Evolutionary conservation across 2,113 vertebrate genomes (phyloP).

Genomic region (Phoxinus phoxinus): DNA sequence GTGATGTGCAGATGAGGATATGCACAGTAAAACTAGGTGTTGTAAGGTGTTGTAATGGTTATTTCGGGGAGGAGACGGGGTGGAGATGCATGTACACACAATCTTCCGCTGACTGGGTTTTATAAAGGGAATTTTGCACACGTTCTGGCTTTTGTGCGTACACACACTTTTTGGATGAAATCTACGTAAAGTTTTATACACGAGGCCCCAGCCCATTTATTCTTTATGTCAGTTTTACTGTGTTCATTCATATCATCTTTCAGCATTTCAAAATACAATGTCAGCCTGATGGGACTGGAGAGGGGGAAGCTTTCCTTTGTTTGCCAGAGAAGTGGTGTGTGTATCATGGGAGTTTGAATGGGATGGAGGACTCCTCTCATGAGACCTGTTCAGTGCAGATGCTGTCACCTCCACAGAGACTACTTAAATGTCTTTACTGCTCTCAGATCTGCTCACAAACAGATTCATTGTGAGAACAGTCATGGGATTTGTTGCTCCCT

Average conservation of each 20-base stretch:
- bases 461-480: not conserved
- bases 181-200: too few species aligned
- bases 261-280: not conserved
- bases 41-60: too few species aligned
- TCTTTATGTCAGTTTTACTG: not conserved
- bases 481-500: slow-evolving; percentile 12
- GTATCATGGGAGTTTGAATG: slow-evolving; percentile 18
- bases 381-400: not conserved
- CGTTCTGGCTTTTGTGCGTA: too few species aligned
- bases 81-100: too few species aligned
- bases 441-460: slow-evolving; percentile 5
- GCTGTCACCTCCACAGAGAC: not conserved
- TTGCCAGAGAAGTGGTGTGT: not conserved
- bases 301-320: not conserved
- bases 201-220: not conserved
- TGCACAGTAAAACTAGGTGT: too few species aligned
- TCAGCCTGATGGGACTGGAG: not conserved
- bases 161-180: too few species aligned
- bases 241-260: not conserved
- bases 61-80: too few species aligned
- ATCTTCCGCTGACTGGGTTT: too few species aligned
- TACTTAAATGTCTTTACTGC: not conserved
- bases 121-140: too few species aligned
- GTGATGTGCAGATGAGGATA: too few species aligned
- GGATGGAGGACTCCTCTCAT: slow-evolving; percentile 13